Evolutionary conservation across 2,888 invertebrate genomes (phyloP).

Genomic region (Punctoribates punctum): DNA sequence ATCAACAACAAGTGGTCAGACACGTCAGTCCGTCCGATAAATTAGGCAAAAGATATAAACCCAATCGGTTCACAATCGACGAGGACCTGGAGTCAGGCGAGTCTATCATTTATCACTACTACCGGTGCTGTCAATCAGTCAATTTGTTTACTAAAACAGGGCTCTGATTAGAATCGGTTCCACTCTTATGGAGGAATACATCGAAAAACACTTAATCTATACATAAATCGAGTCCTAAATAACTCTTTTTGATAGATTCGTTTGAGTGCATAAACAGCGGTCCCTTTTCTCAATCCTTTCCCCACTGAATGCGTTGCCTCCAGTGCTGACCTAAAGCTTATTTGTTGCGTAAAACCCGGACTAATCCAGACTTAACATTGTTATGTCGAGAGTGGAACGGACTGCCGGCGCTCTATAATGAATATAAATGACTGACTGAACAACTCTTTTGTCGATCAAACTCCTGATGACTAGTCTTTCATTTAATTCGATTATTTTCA

Average conservation of each 20-base stretch:
- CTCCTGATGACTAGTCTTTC: not conserved
- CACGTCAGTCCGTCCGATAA: slow-evolving; percentile 80
- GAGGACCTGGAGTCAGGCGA: slow-evolving; percentile 61
- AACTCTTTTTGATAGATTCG: not conserved
- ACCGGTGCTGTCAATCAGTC: slow-evolving; percentile 47
- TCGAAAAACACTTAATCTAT: not conserved
- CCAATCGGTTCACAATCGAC: slow-evolving; percentile 72
- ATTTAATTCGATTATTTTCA: not conserved
- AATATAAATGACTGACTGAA: not conserved
- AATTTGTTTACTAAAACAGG: not conserved
- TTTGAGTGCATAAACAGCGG: not conserved
- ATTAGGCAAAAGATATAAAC: slow-evolving; percentile 78
- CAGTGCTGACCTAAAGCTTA: not conserved
- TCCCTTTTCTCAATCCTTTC: not conserved
- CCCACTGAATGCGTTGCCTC: no score
- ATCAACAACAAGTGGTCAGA: slow-evolving; percentile 58
- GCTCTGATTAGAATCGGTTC: no score
- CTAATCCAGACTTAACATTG: not conserved
- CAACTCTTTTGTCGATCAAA: slow-evolving; percentile 55
- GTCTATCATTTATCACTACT: slow-evolving; percentile 51
- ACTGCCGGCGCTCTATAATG: not conserved
- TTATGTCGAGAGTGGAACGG: not conserved
- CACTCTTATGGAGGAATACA: no score
- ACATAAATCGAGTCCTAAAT: not conserved
- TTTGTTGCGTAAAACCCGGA: not conserved